These are phyloP conservation scores for Akabosia matsudoensis DNA, from an alignment of 1,140 invertebrate species.

Conservation along the genomic window DNA sequence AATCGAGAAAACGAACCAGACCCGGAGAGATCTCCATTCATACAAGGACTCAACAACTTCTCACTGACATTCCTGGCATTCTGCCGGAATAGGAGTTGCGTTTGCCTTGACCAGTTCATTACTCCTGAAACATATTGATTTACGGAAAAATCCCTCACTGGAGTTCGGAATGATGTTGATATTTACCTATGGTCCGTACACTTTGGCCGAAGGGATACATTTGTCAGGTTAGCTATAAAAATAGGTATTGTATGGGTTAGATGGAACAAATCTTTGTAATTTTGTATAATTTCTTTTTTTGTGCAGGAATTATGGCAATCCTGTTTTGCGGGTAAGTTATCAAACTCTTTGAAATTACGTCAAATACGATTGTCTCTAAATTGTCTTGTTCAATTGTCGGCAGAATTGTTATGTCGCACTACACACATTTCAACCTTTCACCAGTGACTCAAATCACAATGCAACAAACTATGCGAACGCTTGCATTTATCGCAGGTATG, in stretches of 20 bases:
- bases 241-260: background rate
- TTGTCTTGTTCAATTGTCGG: background rate
- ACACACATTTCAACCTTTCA: conserved; percentile 97
- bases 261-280: background rate
- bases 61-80: conserved; percentile 98
- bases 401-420: conserved; percentile 96
- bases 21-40: conserved; percentile 54
- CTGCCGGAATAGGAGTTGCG: conserved; percentile 91
- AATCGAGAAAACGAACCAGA: conserved; percentile 72
- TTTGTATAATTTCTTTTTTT: conserved; percentile 7
- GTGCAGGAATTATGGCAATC: conserved; percentile 95
- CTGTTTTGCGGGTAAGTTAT: conserved; percentile 78
- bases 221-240: conserved; percentile 72
- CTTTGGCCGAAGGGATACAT: conserved; percentile 93
- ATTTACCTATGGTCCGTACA: conserved; percentile 97
- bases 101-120: conserved; percentile 92
- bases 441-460: conserved; percentile 98
- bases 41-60: conserved; percentile 87
- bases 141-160: conserved; percentile 94
- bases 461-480: conserved; percentile 96
- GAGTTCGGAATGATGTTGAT: conserved; percentile 98
- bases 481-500: conserved; percentile 85
- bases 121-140: conserved; percentile 91
- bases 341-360: background rate
- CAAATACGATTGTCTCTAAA: background rate